Evolutionary conservation across 1,140 invertebrate genomes (phyloP).

Genomic region (Zaprionus davidi): DNA sequence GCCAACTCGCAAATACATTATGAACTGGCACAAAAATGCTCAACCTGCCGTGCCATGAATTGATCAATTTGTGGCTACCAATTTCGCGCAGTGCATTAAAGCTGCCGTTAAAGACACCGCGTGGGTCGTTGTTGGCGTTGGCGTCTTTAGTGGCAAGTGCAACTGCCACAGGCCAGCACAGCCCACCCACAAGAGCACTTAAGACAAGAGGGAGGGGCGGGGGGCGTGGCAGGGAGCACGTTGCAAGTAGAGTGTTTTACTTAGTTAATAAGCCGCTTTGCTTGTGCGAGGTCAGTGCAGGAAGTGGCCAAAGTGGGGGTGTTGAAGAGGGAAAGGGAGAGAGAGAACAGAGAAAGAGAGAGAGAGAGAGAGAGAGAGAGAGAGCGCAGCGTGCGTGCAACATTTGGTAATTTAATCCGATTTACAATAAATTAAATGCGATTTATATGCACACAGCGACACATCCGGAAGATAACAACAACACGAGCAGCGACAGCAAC

Average conservation of each 20-base stretch:
- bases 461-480: slow-evolving; percentile 82
- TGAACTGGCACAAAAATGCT: neutral
- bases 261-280: slow-evolving; percentile 76
- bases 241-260: slow-evolving; percentile 12
- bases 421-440: slow-evolving; percentile 84
- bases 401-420: slow-evolving; percentile 83
- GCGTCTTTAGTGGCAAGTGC: neutral
- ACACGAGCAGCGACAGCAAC: slow-evolving; percentile 45
- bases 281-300: neutral
- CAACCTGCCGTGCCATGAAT: neutral
- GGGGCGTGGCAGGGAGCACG: slow-evolving; percentile 11
- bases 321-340: neutral
- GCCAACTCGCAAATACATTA: neutral
- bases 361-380: neutral
- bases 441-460: slow-evolving; percentile 82
- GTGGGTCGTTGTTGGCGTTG: too few species aligned
- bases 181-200: slow-evolving; percentile 7
- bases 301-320: neutral
- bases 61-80: neutral
- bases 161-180: neutral
- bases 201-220: neutral
- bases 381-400: slow-evolving; percentile 62
- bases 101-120: neutral
- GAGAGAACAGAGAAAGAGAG: neutral
- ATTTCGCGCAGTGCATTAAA: slow-evolving; percentile 11